phyloP scores from a whole-genome alignment of 2,113 vertebrate species.

The Oreotragus oreotragus region DNA sequence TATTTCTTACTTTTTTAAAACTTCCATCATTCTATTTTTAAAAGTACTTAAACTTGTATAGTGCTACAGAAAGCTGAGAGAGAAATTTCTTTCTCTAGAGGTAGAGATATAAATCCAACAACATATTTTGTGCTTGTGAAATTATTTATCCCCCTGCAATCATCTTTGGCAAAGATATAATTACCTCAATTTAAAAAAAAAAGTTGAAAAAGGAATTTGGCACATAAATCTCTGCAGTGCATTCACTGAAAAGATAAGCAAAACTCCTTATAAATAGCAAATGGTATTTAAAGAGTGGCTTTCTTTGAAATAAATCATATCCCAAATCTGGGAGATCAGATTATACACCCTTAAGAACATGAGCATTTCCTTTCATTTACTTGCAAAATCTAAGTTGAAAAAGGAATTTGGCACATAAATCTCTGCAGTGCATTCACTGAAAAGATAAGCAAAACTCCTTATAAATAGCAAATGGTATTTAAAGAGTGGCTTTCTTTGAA shows the following conservation, averaged over 20 bases:
- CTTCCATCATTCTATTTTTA: slow-evolving; percentile 44
- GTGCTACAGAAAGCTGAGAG: slow-evolving; percentile 29
- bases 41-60: slow-evolving; percentile 34
- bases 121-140: slow-evolving; percentile 66
- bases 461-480: slow-evolving; percentile 48
- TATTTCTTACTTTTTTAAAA: not conserved
- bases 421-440: slow-evolving; percentile 62
- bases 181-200: slow-evolving; percentile 72
- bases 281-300: slow-evolving; percentile 32
- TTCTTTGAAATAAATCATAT: not conserved
- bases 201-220: slow-evolving; percentile 61
- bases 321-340: not conserved
- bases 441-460: slow-evolving; percentile 38
- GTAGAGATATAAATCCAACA: slow-evolving; percentile 54
- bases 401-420: slow-evolving; percentile 64
- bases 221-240: slow-evolving; percentile 55
- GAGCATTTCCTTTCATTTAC: not conserved
- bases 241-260: slow-evolving; percentile 65
- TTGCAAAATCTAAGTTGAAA: slow-evolving; percentile 26
- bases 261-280: slow-evolving; percentile 42
- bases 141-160: slow-evolving; percentile 73
- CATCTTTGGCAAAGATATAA: slow-evolving; percentile 76
- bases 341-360: not conserved
- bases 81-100: slow-evolving; percentile 64
- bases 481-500: slow-evolving; percentile 28